These are phyloP conservation scores for Malaclemys terrapin DNA, from an alignment of 2,113 vertebrate species.

Conservation along the genomic window DNA sequence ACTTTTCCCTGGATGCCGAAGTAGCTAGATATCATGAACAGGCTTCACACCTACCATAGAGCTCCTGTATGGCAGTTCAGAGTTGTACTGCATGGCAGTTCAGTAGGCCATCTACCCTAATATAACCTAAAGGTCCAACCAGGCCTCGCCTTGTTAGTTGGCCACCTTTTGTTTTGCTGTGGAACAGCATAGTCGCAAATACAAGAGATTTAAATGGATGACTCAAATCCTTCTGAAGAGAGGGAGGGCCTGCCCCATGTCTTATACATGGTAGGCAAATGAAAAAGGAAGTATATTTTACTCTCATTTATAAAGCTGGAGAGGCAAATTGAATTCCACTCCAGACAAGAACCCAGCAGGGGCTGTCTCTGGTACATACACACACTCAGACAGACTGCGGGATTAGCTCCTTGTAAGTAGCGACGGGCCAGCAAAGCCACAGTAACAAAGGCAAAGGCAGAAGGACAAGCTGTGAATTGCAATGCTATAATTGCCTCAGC, in stretches of 20 bases:
- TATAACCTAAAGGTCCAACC: fast-evolving
- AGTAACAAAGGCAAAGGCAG: fast-evolving
- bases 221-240: neutral
- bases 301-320: neutral
- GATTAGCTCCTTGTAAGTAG: neutral
- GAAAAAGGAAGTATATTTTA: neutral
- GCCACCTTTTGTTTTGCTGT: neutral
- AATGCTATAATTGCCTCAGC: neutral
- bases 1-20: neutral
- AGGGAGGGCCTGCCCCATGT: fast-evolving
- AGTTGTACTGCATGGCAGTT: neutral
- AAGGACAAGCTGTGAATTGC: too few relatives aligned
- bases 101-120: fast-evolving
- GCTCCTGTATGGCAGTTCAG: neutral
- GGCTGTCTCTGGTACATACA: neutral
- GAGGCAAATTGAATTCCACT: neutral
- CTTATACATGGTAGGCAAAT: fast-evolving
- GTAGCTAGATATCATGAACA: neutral
- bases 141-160: fast-evolving
- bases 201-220: neutral
- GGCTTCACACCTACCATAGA: neutral
- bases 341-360: too few relatives aligned
- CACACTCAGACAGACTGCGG: neutral
- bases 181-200: neutral
- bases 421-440: neutral